phyloP scores from a whole-genome alignment of 2,888 invertebrate species.

The Mythimna lalbum region DNA sequence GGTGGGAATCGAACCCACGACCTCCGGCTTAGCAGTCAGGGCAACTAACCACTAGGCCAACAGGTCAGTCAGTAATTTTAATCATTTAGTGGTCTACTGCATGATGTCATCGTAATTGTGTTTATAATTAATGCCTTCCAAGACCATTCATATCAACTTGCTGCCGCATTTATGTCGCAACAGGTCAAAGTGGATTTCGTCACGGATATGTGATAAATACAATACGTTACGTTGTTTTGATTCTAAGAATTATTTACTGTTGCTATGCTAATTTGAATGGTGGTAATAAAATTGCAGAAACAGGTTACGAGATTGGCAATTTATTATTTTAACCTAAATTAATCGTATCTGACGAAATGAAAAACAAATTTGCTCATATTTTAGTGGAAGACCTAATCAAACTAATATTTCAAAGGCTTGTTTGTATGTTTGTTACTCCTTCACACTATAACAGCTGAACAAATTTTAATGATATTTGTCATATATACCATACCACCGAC shows the following conservation, averaged over 20 bases:
- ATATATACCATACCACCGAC: no score
- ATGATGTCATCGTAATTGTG: constrained; percentile 62
- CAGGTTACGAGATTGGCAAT: neutral
- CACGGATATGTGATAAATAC: constrained; percentile 40
- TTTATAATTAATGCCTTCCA: constrained; percentile 60
- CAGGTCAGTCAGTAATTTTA: no score
- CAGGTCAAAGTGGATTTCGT: constrained; percentile 50
- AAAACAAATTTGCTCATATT: neutral
- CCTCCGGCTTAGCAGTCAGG: no score
- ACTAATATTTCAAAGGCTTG: no score
- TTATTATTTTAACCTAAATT: neutral
- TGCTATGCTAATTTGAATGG: constrained; percentile 9
- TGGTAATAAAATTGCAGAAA: constrained; percentile 9
- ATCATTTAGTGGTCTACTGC: constrained; percentile 40
- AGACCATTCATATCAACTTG: constrained; percentile 49
- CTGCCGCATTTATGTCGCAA: constrained; percentile 25
- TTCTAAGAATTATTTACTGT: constrained; percentile 18
- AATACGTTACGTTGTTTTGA: constrained; percentile 2
- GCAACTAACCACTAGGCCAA: no score
- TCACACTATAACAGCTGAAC: no score
- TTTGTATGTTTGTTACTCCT: no score
- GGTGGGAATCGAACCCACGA: no score
- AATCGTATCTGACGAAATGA: neutral
- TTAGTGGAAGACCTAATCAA: neutral
- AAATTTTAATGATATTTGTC: no score